phyloP scores from a whole-genome alignment of 2,113 vertebrate genomes.

The Micronycteris hirsuta region DNA sequence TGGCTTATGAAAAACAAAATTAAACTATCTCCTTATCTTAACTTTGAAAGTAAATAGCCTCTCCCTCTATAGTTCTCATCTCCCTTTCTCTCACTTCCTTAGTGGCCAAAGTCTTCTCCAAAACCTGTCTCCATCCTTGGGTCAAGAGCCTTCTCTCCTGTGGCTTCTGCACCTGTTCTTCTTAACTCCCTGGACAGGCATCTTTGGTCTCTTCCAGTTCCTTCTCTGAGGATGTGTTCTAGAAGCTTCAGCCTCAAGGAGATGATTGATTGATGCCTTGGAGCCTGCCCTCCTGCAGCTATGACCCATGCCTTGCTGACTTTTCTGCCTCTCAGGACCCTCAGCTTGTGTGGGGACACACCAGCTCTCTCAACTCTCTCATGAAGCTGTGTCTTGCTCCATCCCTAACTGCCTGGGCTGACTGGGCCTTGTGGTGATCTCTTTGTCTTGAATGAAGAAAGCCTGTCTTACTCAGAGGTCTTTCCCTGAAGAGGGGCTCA shows the following conservation, averaged over 20 bases:
- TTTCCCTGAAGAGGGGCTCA: not conserved
- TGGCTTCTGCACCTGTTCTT: not conserved
- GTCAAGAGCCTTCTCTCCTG: not conserved
- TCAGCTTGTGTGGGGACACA: not conserved
- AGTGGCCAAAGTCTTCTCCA: not conserved
- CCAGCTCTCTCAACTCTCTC: not conserved
- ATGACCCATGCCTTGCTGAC: not conserved
- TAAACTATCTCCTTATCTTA: not conserved
- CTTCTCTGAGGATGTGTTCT: conserved; percentile 31
- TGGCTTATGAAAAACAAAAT: conserved; percentile 28
- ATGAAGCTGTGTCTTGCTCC: not conserved
- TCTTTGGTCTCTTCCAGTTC: not conserved
- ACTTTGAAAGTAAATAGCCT: not conserved
- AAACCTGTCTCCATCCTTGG: not conserved
- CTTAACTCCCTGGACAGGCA: not conserved
- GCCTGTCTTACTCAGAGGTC: not conserved
- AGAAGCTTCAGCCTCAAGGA: conserved; percentile 16
- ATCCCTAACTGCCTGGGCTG: not conserved
- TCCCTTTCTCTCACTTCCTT: not conserved
- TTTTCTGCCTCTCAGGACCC: not conserved
- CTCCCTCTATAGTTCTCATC: not conserved
- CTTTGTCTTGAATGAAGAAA: not conserved
- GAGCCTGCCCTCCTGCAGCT: not conserved
- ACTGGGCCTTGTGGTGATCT: not conserved
- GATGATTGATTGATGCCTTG: not conserved